Evolutionary conservation across 2,888 invertebrate genomes (phyloP), one percentile per base, ranked within the genome.

Genomic region (Palloptera scutellata): DNA sequence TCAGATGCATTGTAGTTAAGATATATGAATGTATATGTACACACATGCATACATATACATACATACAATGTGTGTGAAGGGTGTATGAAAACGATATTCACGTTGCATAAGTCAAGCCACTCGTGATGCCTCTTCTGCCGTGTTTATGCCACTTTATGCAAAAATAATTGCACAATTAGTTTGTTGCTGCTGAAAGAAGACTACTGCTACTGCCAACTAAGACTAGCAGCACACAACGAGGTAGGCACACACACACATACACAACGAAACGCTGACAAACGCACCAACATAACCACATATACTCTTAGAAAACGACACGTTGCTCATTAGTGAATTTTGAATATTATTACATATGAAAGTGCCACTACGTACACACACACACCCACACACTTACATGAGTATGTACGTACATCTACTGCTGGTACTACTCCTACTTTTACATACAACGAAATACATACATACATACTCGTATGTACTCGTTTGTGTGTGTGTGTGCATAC

Each of bases 81-180:
- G 30, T 4, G 30, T 30, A 30, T 30, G 30, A 30, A 30, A 30
- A 6, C 30, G 30, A 30, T 30, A 17, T 43, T 60, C 19, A 17
- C 10, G 11, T 40, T 10, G 76, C 80, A 79, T 77, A 77, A 81
- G 81, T 79, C 80, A 78, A 80, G 79, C 78, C 76, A 81, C 78
- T 82, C 77, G 79, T 79, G 78, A 80, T 79, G 79, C 78, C 79
- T 76, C 81, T 82, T 78, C 81, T 78, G 78, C 76, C 77, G 80
- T 81, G 81, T 81, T 82, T 81, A 81, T 82, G 80, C 82, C 82
- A 81, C 82, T 81, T 81, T 81, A 82, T 81, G 81, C 79, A 79
- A 81, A 82, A 81, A 81, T 81, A 81, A 81, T 82, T 81, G 81
- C 82, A 81, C 82, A 81, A 81, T 81, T 81, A 81, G 82, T 81